These are phyloP conservation scores for Diogma glabrata DNA, from an alignment of 2,888 invertebrate genomes.

Conservation along the genomic window DNA sequence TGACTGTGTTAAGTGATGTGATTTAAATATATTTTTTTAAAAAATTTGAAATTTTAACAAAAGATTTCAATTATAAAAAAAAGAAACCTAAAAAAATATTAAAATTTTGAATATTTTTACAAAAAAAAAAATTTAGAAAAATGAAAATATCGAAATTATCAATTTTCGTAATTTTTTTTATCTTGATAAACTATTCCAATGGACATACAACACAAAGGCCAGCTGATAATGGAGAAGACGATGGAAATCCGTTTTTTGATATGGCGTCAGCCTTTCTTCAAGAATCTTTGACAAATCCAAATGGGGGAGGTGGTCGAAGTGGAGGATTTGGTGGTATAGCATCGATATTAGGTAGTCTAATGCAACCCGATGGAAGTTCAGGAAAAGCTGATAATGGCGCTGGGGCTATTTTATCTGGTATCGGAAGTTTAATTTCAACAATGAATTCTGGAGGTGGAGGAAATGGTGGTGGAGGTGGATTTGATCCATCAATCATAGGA, in stretches of 20 bases:
- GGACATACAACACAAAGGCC: constrained; percentile 26
- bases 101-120: no score
- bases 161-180: no score
- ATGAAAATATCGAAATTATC: no score
- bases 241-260: constrained; percentile 52
- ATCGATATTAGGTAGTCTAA: constrained; percentile 51
- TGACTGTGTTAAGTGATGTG: no score
- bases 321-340: constrained; percentile 48
- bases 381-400: constrained; percentile 32
- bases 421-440: constrained; percentile 31
- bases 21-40: no score
- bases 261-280: constrained; percentile 57
- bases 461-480: constrained; percentile 40
- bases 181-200: no score
- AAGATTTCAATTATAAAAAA: no score
- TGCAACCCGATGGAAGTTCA: constrained; percentile 53
- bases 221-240: constrained; percentile 35
- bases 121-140: no score
- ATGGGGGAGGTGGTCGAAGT: constrained; percentile 28
- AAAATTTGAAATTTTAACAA: no score
- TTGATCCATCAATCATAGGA: constrained; percentile 45
- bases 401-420: constrained; percentile 33
- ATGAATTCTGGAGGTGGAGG: constrained; percentile 22
- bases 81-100: no score
- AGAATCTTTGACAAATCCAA: constrained; percentile 40